phyloP scores from a whole-genome alignment of 2,797 vertebrate genomes.

The Phalanger gymnotis region DNA sequence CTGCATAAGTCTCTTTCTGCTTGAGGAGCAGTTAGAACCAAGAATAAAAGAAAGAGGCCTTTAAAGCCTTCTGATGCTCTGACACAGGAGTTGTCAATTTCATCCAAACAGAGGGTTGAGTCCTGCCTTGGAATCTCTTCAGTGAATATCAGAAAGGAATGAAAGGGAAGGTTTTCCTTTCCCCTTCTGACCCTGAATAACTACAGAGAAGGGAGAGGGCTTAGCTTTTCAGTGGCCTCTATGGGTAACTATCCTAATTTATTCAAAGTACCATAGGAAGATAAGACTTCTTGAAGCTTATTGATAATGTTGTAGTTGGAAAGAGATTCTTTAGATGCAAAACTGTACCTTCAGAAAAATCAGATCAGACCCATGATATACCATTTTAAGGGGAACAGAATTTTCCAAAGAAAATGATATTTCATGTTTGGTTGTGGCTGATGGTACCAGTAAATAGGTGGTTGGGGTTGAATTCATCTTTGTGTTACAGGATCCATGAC shows the following conservation, averaged over 20 bases:
- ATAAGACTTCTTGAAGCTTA: background rate
- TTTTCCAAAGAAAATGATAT: constrained; percentile 84
- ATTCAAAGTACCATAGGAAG: background rate
- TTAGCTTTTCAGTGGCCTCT: background rate
- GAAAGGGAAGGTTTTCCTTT: no score
- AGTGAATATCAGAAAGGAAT: no score
- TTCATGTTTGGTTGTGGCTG: constrained; percentile 87
- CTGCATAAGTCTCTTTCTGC: no score
- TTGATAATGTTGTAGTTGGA: constrained; percentile 68
- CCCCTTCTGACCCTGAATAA: no score
- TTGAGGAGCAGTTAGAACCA: no score
- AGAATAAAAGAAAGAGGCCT: no score
- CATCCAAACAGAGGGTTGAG: no score
- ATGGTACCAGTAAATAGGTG: constrained; percentile 86
- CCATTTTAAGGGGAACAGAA: constrained; percentile 85
- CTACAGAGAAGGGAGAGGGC: background rate
- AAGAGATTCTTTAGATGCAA: constrained; percentile 60
- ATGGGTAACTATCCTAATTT: background rate
- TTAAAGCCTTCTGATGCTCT: no score
- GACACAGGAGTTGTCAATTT: no score
- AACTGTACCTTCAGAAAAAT: constrained; percentile 51
- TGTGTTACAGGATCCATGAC: constrained; percentile 86
- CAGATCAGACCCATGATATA: constrained; percentile 19
- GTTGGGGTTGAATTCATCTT: constrained; percentile 86
- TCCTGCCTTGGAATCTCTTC: no score